phyloP scores from a whole-genome alignment of 2,797 vertebrate genomes.

The Pangasius djambal region DNA sequence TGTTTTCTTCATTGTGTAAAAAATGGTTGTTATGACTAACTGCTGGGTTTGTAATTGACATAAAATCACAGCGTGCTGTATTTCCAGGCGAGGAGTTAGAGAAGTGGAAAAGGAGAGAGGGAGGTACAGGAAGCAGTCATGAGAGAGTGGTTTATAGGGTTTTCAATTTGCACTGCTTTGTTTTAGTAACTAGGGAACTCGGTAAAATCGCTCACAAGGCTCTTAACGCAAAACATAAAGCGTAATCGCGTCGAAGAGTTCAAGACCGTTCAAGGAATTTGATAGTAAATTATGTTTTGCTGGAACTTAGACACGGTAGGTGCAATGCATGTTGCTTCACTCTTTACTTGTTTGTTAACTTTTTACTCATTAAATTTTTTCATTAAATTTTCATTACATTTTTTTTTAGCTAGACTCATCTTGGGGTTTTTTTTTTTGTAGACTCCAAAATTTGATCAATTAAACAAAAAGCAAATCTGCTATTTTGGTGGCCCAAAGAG shows the following conservation, averaged over 20 bases:
- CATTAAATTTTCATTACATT: too few relatives aligned
- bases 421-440: background rate
- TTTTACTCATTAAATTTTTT: background rate
- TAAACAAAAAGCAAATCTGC: conserved; percentile 2
- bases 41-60: background rate
- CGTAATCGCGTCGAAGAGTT: too few relatives aligned
- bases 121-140: background rate
- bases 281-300: background rate
- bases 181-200: background rate
- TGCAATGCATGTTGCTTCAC: background rate
- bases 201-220: background rate
- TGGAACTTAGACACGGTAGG: background rate
- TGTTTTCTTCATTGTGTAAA: background rate
- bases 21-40: background rate
- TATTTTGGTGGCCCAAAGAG: background rate
- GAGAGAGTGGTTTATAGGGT: background rate
- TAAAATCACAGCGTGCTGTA: background rate
- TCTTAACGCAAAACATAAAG: background rate
- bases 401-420: background rate
- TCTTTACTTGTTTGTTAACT: background rate
- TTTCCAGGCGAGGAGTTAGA: background rate
- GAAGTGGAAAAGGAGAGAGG: background rate
- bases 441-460: background rate
- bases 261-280: background rate
- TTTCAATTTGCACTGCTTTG: background rate